Conservation (phyloP, 2,888 invertebrate genomes). For the Metellina segmentata region DNA sequence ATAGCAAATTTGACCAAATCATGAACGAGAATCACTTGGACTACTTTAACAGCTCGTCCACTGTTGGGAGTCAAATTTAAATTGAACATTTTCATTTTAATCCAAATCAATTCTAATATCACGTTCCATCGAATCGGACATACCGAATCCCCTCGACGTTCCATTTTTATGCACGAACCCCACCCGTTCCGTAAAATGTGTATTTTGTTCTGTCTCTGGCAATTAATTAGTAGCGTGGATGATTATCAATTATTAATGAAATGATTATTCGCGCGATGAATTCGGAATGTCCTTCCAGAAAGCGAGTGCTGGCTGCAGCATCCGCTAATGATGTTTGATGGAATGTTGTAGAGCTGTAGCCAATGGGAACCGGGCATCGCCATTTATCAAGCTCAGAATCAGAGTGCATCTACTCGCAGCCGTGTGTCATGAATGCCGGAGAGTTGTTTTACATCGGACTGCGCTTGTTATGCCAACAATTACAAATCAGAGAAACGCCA, state of each 20-base stretch:
- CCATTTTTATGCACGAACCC: no score
- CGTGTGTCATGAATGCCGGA: background rate
- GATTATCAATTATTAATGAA: slow-evolving; percentile 45
- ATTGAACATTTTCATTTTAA: no score
- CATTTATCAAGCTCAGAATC: background rate
- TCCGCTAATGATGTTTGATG: slow-evolving; percentile 8
- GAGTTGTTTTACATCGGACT: background rate
- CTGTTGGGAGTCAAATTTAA: no score
- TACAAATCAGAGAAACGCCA: background rate
- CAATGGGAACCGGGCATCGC: background rate
- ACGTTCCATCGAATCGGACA: no score
- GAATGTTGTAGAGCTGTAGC: slow-evolving; percentile 14
- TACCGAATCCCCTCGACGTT: no score
- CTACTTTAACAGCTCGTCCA: no score
- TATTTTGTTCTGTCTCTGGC: background rate
- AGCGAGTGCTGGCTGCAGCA: background rate
- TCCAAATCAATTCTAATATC: no score
- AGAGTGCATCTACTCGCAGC: no score
- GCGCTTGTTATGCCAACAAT: background rate
- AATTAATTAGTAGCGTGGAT: slow-evolving; percentile 22
- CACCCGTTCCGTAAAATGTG: no score
- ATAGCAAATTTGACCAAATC: no score
- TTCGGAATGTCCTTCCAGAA: slow-evolving; percentile 7
- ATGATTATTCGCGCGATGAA: slow-evolving; percentile 35
- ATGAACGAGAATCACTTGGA: no score